phyloP scores from a whole-genome alignment of 2,113 vertebrate species.

The Desmodus rotundus region DNA sequence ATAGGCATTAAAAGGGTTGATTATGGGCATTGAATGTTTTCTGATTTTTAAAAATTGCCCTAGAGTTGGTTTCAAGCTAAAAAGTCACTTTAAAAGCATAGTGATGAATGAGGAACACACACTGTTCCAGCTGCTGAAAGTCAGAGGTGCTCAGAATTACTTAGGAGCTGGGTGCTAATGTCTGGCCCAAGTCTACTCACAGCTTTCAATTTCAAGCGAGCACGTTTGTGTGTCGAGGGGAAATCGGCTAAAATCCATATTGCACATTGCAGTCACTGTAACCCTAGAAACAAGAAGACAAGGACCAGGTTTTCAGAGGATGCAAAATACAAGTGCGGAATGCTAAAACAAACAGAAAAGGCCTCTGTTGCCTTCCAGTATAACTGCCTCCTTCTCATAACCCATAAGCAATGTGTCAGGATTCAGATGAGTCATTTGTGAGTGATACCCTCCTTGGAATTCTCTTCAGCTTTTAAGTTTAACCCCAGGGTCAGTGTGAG shows the following conservation, averaged over 20 bases:
- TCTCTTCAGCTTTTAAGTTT: neutral
- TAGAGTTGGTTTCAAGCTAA: neutral
- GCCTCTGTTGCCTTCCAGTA: neutral
- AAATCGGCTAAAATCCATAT: constrained; percentile 98
- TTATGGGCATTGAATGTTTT: neutral
- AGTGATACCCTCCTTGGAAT: neutral
- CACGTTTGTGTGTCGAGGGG: constrained; percentile 97
- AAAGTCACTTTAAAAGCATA: neutral
- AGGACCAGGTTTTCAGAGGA: neutral
- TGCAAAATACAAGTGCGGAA: neutral
- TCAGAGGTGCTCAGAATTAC: neutral
- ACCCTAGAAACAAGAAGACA: constrained; percentile 83
- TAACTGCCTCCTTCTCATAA: neutral
- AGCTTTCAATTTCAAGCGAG: constrained; percentile 98
- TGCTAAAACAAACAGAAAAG: neutral
- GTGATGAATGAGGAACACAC: neutral
- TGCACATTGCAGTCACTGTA: constrained; percentile 98
- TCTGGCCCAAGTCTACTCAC: constrained; percentile 84
- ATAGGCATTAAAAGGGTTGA: neutral
- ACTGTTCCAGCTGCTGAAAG: neutral
- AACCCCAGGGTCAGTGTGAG: neutral
- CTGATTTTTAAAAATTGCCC: neutral
- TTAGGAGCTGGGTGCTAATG: neutral
- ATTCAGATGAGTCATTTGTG: neutral
- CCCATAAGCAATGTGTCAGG: neutral